Evolutionary conservation across 2,888 invertebrate species (phyloP).

Genomic region (Oligia fasciuncula): DNA sequence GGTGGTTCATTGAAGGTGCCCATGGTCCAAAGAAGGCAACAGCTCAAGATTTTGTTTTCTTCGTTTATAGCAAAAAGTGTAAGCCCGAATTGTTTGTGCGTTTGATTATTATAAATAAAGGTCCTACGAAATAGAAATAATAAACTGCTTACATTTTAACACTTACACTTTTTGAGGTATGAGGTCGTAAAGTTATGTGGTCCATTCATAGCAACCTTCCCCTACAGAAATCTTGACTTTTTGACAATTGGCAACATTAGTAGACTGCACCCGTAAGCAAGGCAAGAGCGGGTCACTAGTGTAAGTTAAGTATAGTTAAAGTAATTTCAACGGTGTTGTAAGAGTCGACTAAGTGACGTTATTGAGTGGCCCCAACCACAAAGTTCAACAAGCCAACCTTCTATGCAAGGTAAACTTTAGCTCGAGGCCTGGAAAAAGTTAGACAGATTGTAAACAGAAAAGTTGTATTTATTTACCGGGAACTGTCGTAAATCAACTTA

Average conservation of each 20-base stretch:
- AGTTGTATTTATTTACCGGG: constrained; percentile 38
- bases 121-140: too few species aligned
- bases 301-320: neutral
- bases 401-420: constrained; percentile 33
- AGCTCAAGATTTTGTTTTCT: too few species aligned
- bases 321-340: constrained; percentile 24
- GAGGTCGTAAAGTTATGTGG: too few species aligned
- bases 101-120: too few species aligned
- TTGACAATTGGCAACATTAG: neutral
- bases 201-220: too few species aligned
- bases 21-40: too few species aligned
- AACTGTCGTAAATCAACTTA: constrained; percentile 38
- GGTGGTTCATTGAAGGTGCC: too few species aligned
- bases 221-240: neutral
- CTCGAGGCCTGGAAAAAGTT: constrained; percentile 32
- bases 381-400: constrained; percentile 40
- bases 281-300: neutral
- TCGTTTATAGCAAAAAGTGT: too few species aligned
- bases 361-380: neutral
- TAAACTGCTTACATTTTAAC: too few species aligned
- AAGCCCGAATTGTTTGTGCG: too few species aligned
- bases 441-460: constrained; percentile 35
- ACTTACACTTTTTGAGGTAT: too few species aligned
- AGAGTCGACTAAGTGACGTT: constrained; percentile 2
- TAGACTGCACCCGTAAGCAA: neutral